Percentiles rank a stretch among this genome's conserved stretches.
Evolutionary conservation across 1,140 invertebrate species (phyloP).

Genomic region (Maconellicoccus hirsutus): DNA sequence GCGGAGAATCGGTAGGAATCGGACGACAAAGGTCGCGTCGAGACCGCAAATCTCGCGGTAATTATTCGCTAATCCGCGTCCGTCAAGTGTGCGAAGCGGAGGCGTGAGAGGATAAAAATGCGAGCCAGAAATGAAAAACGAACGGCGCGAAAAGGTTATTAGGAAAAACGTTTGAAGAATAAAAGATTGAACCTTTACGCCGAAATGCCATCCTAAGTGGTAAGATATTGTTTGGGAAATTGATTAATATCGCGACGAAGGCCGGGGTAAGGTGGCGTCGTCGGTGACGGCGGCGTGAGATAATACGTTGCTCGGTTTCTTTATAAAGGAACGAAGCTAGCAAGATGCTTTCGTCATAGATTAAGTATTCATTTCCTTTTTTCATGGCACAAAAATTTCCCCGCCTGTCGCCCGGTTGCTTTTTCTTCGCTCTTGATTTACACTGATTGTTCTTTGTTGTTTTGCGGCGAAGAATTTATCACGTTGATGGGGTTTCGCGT

Average conservation of each 20-base stretch:
- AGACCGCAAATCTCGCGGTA: no score
- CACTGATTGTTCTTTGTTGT: neutral
- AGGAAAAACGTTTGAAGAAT: neutral
- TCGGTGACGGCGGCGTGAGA: neutral
- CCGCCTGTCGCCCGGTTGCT: neutral
- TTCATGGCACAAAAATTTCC: neutral
- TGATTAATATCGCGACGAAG: neutral
- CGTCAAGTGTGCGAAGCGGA: no score
- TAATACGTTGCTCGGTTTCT: neutral
- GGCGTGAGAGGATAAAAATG: no score
- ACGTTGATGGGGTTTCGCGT: neutral
- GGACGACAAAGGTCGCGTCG: no score
- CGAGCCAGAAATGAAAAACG: no score
- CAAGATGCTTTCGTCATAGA: neutral
- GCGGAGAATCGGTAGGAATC: no score
- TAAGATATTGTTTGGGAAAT: conserved; percentile 1
- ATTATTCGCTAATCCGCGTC: no score
- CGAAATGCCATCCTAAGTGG: neutral
- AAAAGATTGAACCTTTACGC: neutral
- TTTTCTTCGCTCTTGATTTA: neutral
- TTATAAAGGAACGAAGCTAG: neutral
- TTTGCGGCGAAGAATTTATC: neutral
- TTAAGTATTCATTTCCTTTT: conserved; percentile 9
- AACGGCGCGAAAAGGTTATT: no score
- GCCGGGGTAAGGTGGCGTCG: neutral